Evolutionary conservation across 2,797 vertebrate species (phyloP).

Genomic region (Lagodon rhomboides): DNA sequence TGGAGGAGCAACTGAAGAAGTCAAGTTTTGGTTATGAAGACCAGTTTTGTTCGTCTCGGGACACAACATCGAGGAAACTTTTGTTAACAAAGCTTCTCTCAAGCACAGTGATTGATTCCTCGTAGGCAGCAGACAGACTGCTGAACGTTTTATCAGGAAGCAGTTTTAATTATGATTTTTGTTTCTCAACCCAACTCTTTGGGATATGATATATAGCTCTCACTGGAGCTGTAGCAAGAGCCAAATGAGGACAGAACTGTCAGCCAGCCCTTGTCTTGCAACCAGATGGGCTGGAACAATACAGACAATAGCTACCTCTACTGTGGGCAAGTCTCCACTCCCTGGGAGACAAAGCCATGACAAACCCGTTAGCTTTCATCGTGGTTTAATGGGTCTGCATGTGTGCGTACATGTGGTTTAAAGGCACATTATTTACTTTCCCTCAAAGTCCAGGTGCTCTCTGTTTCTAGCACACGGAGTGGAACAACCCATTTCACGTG

Average conservation of each 20-base stretch:
- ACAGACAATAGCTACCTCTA: slow-evolving; percentile 50
- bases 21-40: neutral
- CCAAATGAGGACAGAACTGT: slow-evolving; percentile 44
- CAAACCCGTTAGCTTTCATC: slow-evolving; percentile 65
- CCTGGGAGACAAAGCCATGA: slow-evolving; percentile 49
- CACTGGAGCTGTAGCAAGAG: slow-evolving; percentile 18
- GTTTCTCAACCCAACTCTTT: slow-evolving; percentile 18
- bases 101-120: slow-evolving; percentile 24
- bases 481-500: slow-evolving; percentile 43
- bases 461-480: slow-evolving; percentile 23
- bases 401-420: slow-evolving; percentile 37
- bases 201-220: slow-evolving; percentile 38
- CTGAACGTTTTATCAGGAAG: slow-evolving; percentile 20
- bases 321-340: slow-evolving; percentile 34
- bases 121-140: slow-evolving; percentile 12
- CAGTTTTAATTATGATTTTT: slow-evolving; percentile 28
- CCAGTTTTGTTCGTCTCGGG: neutral
- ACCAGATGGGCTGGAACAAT: slow-evolving; percentile 53
- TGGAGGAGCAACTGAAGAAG: neutral
- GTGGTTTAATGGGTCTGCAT: slow-evolving; percentile 41
- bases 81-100: slow-evolving; percentile 7
- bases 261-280: slow-evolving; percentile 28
- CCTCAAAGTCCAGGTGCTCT: slow-evolving; percentile 53
- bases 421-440: slow-evolving; percentile 57
- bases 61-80: neutral